Conservation (phyloP, 2,888 invertebrate genomes). For the Stenchaetothrips biformis region DNA sequence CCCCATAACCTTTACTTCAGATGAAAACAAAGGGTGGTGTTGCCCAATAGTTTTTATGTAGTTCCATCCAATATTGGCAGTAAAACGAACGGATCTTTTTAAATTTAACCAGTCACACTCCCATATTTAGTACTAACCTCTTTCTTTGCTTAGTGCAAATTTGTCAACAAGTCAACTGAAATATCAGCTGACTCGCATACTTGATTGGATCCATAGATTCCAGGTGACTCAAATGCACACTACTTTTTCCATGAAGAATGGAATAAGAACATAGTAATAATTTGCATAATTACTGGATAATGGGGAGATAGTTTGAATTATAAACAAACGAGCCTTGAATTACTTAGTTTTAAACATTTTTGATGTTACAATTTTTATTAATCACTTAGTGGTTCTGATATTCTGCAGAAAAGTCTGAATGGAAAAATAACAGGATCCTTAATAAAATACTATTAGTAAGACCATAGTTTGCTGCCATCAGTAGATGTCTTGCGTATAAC, state of each 20-base stretch:
- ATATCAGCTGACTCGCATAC: not conserved
- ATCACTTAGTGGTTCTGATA: not conserved
- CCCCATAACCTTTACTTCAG: not conserved
- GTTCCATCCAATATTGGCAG: too few relatives aligned
- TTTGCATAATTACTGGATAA: not conserved
- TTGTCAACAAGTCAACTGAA: not conserved
- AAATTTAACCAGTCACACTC: too few relatives aligned
- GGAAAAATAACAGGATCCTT: too few relatives aligned
- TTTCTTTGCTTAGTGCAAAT: not conserved
- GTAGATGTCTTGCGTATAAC: too few relatives aligned
- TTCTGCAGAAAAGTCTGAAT: too few relatives aligned
- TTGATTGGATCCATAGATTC: not conserved
- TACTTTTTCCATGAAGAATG: not conserved
- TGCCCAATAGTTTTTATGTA: not conserved
- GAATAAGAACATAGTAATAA: too few relatives aligned
- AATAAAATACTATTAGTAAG: too few relatives aligned
- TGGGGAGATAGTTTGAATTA: not conserved
- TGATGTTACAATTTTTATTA: not conserved
- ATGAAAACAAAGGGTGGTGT: constrained; percentile 4
- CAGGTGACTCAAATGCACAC: not conserved
- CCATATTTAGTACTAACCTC: not conserved
- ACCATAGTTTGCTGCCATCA: too few relatives aligned
- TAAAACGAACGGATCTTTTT: too few relatives aligned
- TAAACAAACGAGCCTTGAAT: not conserved
- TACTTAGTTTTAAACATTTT: not conserved